Evolutionary conservation across 2,888 invertebrate genomes (phyloP).

Genomic region (Ennomos fuscantarius): DNA sequence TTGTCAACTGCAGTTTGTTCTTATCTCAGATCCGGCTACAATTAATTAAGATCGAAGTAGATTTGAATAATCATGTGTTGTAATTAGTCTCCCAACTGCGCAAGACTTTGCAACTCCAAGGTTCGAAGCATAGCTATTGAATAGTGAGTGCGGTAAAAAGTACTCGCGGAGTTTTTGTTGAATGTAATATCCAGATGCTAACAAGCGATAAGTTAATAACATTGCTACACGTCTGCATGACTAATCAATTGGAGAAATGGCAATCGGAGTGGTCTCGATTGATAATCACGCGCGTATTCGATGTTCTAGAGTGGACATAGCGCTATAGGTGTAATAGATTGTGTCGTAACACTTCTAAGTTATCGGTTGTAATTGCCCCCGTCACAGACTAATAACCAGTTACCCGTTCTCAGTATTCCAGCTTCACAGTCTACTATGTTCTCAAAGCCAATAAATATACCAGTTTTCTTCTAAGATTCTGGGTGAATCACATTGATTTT

Average conservation of each 20-base stretch:
- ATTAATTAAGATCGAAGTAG: constrained; percentile 53
- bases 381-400: constrained; percentile 41
- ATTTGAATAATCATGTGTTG: constrained; percentile 43
- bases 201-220: constrained; percentile 52
- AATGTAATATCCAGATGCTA: constrained; percentile 48
- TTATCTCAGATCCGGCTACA: constrained; percentile 53
- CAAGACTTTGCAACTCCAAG: constrained; percentile 36
- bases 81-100: constrained; percentile 43
- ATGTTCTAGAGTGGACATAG: constrained; percentile 19
- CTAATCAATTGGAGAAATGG: constrained; percentile 56
- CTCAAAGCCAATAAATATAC: neutral
- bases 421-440: constrained; percentile 19
- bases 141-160: constrained; percentile 44
- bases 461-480: constrained; percentile 8
- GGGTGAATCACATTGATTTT: neutral
- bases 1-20: constrained; percentile 42
- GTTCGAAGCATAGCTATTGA: constrained; percentile 43
- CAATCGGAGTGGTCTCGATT: constrained; percentile 47
- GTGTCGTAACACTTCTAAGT: constrained; percentile 46
- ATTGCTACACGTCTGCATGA: constrained; percentile 53
- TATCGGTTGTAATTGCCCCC: constrained; percentile 44
- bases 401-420: constrained; percentile 32
- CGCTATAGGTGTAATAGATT: constrained; percentile 36
- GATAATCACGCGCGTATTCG: constrained; percentile 39
- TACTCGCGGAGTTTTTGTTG: constrained; percentile 26